Evolutionary conservation across 1,140 invertebrate species (phyloP), one percentile per base, ranked within the genome.

Genomic region (Ctenoplectra terminalis): DNA sequence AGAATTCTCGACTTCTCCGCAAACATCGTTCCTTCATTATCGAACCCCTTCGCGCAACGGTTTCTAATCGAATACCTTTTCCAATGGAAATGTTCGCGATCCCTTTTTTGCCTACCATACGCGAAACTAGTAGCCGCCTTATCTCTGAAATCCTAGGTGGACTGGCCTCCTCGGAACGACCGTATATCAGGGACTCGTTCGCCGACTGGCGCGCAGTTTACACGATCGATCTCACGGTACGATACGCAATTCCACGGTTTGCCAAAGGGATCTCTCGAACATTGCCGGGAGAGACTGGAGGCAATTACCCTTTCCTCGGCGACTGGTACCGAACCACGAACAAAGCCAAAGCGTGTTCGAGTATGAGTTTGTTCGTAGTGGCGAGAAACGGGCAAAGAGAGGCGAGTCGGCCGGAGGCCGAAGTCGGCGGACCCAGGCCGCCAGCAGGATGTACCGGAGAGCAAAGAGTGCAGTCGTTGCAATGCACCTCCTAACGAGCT

Each of bases 401-500:
- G 58, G 78, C 70, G 74, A 73, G 72, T 52, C 60, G 58, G 48
- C 74, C 63, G 37, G 13, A 71, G 70, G 66, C 71, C 81, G 60
- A 63, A 75, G 83, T 63, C 67, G 43, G 56, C 70, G 60, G 71
- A 75, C 67, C 77, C 40, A 26, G 71, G 74, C 85, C 85, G 69
- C 87, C 88, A 93, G 91, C 92, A 93, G 92, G 92, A 93, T 93
- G 91, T 93, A 90, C 87, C 70, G 71, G 79, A 84, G 87, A 89
- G 91, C 88, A 91, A 92, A 91, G 91, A 90, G 92, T 91, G 87
- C 90, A 92, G 89, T 92, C 90, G 90, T 92, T 92, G 90, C 92
- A 88, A 92, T 92, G 91, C 92, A 90, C 90, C 90, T 92, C 90
- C 88, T 94, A 94, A 94, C 93, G 93, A 94, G 92, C 92, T 93